Evolutionary conservation across 1,140 invertebrate species (phyloP).

Genomic region (Phymastichus coffea): DNA sequence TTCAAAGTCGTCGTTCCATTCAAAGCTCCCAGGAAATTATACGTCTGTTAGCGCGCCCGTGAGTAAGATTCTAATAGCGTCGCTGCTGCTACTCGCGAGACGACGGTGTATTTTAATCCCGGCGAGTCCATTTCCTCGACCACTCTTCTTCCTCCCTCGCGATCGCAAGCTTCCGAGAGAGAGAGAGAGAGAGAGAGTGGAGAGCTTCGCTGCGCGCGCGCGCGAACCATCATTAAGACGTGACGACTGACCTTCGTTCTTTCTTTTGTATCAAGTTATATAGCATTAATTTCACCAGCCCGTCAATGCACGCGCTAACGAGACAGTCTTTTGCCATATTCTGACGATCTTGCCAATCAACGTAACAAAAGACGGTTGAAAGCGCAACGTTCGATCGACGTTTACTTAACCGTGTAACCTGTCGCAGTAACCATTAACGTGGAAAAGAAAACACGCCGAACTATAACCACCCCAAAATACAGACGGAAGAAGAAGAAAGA

Average conservation of each 20-base stretch:
- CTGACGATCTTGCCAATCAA: too few relatives aligned
- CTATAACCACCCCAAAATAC: too few relatives aligned
- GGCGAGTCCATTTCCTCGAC: constrained; percentile 33
- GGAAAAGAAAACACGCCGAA: background rate
- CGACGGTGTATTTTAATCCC: constrained; percentile 50
- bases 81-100: too few relatives aligned
- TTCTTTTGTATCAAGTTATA: constrained; percentile 12
- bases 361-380: too few relatives aligned
- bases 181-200: background rate
- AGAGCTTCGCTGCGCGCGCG: background rate
- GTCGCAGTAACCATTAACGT: too few relatives aligned
- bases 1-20: constrained; percentile 44
- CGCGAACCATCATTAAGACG: constrained; percentile 17
- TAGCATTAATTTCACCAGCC: constrained; percentile 9
- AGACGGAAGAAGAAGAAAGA: background rate
- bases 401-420: too few relatives aligned
- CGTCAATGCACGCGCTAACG: too few relatives aligned
- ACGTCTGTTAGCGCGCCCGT: constrained; percentile 47
- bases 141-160: background rate
- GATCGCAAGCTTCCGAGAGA: too few relatives aligned
- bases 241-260: constrained; percentile 13
- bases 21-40: constrained; percentile 54
- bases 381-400: too few relatives aligned
- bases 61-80: constrained; percentile 47
- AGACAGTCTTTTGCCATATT: too few relatives aligned